phyloP scores from a whole-genome alignment of 2,113 vertebrate genomes.

The Odontophorus gujanensis region DNA sequence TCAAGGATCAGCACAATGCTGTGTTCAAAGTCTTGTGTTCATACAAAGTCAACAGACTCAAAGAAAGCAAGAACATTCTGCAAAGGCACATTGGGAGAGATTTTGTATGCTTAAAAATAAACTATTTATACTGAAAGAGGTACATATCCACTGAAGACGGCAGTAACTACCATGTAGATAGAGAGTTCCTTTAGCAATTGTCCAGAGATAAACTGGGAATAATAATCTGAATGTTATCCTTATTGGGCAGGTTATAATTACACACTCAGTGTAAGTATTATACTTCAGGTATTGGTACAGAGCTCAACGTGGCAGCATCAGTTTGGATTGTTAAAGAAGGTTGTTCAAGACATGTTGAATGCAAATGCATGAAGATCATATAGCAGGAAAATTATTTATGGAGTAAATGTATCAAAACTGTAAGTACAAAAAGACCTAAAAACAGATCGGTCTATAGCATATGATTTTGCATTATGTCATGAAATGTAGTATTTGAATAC shows the following conservation, averaged over 20 bases:
- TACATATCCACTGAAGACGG: not conserved
- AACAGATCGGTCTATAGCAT: not conserved
- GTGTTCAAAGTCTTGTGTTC: not conserved
- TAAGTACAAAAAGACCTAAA: not conserved
- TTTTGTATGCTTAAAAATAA: not conserved
- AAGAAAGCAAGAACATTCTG: not conserved
- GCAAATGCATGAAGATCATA: not conserved
- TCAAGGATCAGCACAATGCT: not conserved
- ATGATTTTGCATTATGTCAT: not conserved
- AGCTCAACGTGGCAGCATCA: not conserved
- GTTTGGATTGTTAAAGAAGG: not conserved
- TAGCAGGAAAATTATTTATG: not conserved
- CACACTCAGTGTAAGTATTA: not conserved
- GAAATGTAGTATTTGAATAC: not conserved
- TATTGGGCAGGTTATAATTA: not conserved
- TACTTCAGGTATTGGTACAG: not conserved
- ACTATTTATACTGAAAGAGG: not conserved
- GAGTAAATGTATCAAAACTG: not conserved
- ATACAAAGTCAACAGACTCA: fast-evolving
- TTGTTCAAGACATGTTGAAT: not conserved
- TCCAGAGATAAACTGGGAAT: not conserved
- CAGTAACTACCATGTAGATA: not conserved
- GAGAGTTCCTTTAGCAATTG: not conserved
- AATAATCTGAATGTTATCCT: not conserved
- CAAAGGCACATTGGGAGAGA: fast-evolving